Conservation (phyloP, 37 sponge, comb jelly and placozoan genomes). For the Halisarca cf. caerulea region DNA sequence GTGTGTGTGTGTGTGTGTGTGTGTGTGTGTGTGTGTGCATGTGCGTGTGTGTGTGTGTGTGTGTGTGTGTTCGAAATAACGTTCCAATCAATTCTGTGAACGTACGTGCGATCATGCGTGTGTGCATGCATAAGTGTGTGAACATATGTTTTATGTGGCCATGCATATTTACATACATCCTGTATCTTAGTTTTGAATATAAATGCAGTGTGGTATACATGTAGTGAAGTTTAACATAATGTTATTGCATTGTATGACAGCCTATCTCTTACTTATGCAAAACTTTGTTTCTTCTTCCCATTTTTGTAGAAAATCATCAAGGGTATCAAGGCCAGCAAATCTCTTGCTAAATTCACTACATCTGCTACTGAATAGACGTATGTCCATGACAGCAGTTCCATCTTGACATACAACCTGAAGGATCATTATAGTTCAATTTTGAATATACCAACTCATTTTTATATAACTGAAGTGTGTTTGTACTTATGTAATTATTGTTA, state of each 20-base stretch:
- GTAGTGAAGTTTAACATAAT: no score
- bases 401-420: background rate
- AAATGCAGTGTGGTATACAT: background rate
- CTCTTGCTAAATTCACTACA: background rate
- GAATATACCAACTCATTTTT: background rate
- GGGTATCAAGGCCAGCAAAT: background rate
- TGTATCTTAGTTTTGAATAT: background rate
- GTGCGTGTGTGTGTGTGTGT: no score
- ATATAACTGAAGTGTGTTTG: no score
- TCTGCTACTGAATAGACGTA: background rate
- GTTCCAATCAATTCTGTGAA: background rate
- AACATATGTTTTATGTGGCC: background rate
- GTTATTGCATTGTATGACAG: no score
- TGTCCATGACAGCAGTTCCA: background rate
- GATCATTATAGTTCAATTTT: background rate
- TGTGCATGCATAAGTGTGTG: slow-evolving; percentile 4
- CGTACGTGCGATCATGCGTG: background rate
- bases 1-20: background rate
- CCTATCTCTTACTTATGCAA: background rate
- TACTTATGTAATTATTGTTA: no score
- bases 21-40: background rate
- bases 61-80: no score
- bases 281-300: slow-evolving; percentile 7
- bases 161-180: no score
- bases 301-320: background rate